phyloP scores from a whole-genome alignment of 2,888 invertebrate genomes.

The Phaonia tiefii region DNA sequence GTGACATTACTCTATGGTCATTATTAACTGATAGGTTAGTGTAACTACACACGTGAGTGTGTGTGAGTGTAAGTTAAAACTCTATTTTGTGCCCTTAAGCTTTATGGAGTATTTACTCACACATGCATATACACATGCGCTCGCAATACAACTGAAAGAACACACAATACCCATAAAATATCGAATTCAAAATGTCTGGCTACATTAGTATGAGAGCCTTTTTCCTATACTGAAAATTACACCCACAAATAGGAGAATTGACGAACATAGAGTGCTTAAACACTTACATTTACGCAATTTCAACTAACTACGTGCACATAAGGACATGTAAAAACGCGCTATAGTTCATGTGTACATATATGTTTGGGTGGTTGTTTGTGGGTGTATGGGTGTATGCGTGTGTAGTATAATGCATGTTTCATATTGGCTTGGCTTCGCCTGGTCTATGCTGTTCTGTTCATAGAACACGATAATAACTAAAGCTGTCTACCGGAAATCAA shows the following conservation, averaged over 20 bases:
- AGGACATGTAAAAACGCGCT: neutral
- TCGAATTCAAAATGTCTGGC: constrained; percentile 45
- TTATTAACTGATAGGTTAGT: no score
- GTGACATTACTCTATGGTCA: no score
- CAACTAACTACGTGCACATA: neutral
- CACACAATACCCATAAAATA: constrained; percentile 17
- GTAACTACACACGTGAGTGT: neutral
- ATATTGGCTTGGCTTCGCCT: neutral
- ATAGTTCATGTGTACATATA: neutral
- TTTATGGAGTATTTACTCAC: constrained; percentile 58
- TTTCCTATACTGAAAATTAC: neutral
- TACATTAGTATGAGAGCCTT: neutral
- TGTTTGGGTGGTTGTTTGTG: neutral
- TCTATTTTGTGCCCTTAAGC: constrained; percentile 57
- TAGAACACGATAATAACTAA: constrained; percentile 61
- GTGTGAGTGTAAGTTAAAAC: constrained; percentile 20
- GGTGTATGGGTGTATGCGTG: neutral
- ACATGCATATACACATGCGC: neutral
- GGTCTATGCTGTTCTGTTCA: constrained; percentile 40
- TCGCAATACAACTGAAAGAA: constrained; percentile 23
- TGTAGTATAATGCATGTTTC: constrained; percentile 15
- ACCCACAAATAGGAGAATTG: constrained; percentile 23
- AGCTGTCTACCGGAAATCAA: constrained; percentile 66
- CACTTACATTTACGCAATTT: neutral
- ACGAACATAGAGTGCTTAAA: no score